These are phyloP conservation scores for Ancistrus triradiatus DNA, from an alignment of 2,113 vertebrate species.

Conservation along the genomic window DNA sequence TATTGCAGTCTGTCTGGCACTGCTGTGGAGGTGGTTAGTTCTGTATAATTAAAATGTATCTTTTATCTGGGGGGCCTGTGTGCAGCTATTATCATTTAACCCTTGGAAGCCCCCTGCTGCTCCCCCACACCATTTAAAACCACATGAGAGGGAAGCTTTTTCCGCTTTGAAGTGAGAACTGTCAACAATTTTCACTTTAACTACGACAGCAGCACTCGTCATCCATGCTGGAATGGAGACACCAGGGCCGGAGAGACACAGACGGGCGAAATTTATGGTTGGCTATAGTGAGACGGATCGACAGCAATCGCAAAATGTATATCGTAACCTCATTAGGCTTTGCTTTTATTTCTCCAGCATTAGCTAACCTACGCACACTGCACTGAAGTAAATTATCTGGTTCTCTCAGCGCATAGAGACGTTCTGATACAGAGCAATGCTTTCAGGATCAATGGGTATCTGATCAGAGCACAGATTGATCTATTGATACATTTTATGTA, in stretches of 20 bases:
- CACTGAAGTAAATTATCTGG: too few species aligned
- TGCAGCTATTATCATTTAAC: conserved; percentile 54
- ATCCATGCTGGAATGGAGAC: background rate
- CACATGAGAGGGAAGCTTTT: conserved; percentile 57
- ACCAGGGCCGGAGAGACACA: background rate
- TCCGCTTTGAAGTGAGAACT: conserved; percentile 59
- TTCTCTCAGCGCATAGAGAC: too few species aligned
- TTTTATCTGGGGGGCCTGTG: conserved; percentile 57
- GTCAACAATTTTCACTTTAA: conserved; percentile 55
- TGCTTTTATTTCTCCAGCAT: too few species aligned
- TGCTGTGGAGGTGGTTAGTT: conserved; percentile 43
- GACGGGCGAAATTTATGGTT: too few species aligned
- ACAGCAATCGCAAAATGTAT: too few species aligned
- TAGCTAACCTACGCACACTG: too few species aligned
- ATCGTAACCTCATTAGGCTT: too few species aligned
- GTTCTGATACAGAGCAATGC: too few species aligned
- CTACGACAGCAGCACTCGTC: conserved; percentile 18
- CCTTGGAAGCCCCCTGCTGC: conserved; percentile 53
- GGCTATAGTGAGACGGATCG: too few species aligned
- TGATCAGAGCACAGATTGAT: too few species aligned
- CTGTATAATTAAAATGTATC: conserved; percentile 55
- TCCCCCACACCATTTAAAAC: conserved; percentile 62
- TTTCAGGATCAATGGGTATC: too few species aligned
- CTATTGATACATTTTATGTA: too few species aligned
- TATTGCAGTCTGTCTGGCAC: conserved; percentile 41